These are phyloP conservation scores for Hirundo rustica DNA, from an alignment of 2,797 vertebrate species.

Conservation along the genomic window DNA sequence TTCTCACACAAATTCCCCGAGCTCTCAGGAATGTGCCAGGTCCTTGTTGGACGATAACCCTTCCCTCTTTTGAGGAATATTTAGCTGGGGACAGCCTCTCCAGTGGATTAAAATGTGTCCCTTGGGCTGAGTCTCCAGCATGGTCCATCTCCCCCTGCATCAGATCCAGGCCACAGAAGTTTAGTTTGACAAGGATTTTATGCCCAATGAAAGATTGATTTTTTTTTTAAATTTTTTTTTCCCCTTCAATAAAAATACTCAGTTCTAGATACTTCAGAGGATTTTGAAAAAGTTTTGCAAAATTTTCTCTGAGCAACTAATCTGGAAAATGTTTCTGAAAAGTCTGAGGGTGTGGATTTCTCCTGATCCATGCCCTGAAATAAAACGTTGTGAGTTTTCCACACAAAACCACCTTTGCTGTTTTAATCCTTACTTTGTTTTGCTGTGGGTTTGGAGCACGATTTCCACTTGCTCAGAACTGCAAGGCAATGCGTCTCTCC, in stretches of 20 bases:
- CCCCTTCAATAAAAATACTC: not conserved
- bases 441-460: not conserved
- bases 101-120: not conserved
- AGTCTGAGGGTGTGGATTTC: not conserved
- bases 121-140: not conserved
- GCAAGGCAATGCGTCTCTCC: not conserved
- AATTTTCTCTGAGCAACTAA: not conserved
- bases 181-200: not conserved
- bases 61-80: rapidly evolving
- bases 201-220: not conserved
- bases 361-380: not conserved
- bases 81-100: not conserved
- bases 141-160: not conserved
- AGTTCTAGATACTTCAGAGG: not conserved
- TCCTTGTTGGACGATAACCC: too few species aligned
- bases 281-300: not conserved
- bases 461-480: not conserved
- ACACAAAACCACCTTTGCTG: not conserved
- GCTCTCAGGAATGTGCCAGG: not conserved
- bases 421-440: not conserved
- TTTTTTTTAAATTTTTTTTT: not conserved
- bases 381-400: not conserved
- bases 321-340: not conserved
- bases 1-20: not conserved
- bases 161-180: not conserved